Percentiles rank a stretch among this genome's conserved stretches.
Conservation (phyloP, 2,888 invertebrate genomes). For the Panopea generosa region DNA sequence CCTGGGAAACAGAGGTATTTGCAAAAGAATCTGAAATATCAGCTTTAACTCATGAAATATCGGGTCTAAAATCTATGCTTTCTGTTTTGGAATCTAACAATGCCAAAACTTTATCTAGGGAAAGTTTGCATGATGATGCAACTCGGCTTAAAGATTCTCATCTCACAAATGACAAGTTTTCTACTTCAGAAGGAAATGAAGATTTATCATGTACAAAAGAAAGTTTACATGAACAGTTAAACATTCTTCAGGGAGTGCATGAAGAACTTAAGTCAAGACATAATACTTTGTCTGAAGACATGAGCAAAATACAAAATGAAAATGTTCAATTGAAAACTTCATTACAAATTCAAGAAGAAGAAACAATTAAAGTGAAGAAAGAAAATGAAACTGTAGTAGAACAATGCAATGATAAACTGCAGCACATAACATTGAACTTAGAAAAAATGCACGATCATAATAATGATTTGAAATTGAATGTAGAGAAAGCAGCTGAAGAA, state of each 20-base stretch:
- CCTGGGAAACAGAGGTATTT: no score
- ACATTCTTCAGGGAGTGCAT: background rate
- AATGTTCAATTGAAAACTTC: constrained; percentile 25
- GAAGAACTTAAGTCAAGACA: background rate
- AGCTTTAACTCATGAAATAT: no score
- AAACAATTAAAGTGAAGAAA: constrained; percentile 1
- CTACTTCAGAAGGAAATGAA: background rate
- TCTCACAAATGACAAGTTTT: no score
- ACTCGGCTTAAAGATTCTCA: no score
- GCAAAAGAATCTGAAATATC: no score
- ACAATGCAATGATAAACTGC: constrained; percentile 7
- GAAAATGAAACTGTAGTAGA: constrained; percentile 11
- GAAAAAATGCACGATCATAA: background rate
- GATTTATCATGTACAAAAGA: background rate
- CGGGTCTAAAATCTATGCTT: no score
- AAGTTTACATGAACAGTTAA: background rate
- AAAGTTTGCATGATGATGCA: no score
- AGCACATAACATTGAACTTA: background rate
- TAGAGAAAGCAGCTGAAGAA: background rate
- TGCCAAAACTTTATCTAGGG: no score
- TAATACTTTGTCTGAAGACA: constrained; percentile 24
- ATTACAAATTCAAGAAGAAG: no score
- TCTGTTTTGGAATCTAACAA: no score
- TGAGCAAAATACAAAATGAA: constrained; percentile 38
- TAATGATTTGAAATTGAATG: constrained; percentile 8